These are phyloP conservation scores for Microtus montanus DNA, from an alignment of 2,113 vertebrate genomes.

Conservation along the genomic window DNA sequence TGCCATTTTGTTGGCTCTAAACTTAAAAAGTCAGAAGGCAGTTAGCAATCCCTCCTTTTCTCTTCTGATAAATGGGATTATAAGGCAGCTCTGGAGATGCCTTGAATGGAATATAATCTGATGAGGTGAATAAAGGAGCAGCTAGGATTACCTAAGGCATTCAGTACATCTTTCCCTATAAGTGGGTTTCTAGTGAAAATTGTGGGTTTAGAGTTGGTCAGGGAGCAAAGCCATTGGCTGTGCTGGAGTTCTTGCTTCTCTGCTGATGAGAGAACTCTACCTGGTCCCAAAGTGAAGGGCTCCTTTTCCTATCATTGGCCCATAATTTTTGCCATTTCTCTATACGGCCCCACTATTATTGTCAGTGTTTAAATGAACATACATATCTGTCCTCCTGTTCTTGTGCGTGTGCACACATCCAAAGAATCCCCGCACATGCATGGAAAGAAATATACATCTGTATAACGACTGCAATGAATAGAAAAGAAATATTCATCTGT, in stretches of 20 bases:
- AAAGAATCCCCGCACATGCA: neutral
- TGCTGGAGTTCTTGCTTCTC: neutral
- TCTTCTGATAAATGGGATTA: neutral
- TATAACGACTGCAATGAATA: neutral
- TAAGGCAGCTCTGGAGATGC: neutral
- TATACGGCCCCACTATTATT: neutral
- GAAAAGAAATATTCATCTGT: constrained; percentile 2
- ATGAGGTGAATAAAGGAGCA: neutral
- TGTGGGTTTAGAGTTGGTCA: neutral
- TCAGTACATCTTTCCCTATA: neutral
- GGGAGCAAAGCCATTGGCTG: neutral
- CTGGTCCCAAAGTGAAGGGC: neutral
- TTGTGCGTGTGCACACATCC: neutral
- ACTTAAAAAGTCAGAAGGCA: neutral
- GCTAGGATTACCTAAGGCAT: too few species aligned
- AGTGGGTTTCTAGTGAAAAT: neutral
- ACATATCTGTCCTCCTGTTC: neutral
- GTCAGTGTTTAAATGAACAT: neutral
- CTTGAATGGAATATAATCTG: neutral
- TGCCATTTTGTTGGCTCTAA: neutral
- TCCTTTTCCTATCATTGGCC: too few species aligned
- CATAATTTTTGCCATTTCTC: neutral
- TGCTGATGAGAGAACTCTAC: neutral
- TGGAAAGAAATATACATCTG: constrained; percentile 6
- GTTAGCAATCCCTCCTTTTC: neutral